These are phyloP conservation scores for Elgaria multicarinata DNA, from an alignment of 2,113 vertebrate species.

Conservation along the genomic window DNA sequence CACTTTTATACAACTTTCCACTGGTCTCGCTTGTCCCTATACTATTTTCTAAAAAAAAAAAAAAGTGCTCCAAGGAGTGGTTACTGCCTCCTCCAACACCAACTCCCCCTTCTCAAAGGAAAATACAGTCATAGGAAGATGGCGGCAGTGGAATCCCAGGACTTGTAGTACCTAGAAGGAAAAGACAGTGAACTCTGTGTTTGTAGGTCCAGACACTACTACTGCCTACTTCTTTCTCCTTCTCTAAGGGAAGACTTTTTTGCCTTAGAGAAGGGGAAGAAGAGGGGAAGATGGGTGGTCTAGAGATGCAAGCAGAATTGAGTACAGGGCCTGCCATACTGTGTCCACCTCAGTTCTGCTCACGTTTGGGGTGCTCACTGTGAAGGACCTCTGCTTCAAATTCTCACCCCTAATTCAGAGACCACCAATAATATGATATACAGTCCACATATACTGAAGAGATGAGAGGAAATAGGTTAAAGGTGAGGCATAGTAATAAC, in stretches of 20 bases:
- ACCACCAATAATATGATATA: neutral
- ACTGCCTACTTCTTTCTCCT: neutral
- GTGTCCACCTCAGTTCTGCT: neutral
- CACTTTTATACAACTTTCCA: neutral
- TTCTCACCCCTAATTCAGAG: neutral
- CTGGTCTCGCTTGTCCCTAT: neutral
- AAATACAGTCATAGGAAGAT: no score
- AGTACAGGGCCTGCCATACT: no score
- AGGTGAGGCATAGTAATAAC: no score
- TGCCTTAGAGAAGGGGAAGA: neutral
- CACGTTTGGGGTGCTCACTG: neutral
- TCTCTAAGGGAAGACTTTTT: neutral
- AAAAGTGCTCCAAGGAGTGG: neutral
- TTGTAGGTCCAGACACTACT: neutral
- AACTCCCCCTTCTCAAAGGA: neutral
- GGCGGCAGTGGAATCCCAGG: no score
- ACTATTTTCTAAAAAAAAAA: neutral
- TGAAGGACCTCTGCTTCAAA: neutral
- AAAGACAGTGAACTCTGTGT: no score
- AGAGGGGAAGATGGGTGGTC: neutral
- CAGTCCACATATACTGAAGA: neutral
- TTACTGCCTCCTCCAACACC: neutral
- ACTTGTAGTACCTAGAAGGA: no score
- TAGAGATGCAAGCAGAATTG: neutral
- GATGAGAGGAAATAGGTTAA: neutral